These are phyloP conservation scores for Dipodomys stephensi DNA, from an alignment of 2,113 vertebrate species.

Conservation along the genomic window DNA sequence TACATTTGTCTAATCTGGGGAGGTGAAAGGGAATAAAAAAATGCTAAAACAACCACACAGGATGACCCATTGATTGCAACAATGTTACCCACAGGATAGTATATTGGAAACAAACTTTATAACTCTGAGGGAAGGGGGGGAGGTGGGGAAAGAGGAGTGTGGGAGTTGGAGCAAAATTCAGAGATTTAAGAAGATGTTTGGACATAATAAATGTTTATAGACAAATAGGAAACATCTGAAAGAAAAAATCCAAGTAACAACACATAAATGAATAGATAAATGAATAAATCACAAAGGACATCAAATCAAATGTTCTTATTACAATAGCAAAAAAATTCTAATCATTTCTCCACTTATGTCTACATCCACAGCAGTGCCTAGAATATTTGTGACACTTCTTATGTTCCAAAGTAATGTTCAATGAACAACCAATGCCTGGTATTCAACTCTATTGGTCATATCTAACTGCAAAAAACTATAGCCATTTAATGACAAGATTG, in stretches of 20 bases:
- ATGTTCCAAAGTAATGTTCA: not conserved
- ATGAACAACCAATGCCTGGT: not conserved
- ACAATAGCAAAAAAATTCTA: not conserved
- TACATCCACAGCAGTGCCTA: not conserved
- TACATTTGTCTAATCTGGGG: too few species aligned
- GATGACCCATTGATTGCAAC: too few species aligned
- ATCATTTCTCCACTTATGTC: too few species aligned
- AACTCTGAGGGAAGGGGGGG: too few species aligned
- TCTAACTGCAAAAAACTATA: not conserved
- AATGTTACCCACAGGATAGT: too few species aligned
- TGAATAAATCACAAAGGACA: not conserved
- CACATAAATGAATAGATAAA: not conserved
- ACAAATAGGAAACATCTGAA: too few species aligned
- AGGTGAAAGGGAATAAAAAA: too few species aligned
- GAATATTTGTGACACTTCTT: not conserved
- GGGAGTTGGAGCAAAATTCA: not conserved
- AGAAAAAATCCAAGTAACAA: not conserved
- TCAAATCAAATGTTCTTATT: not conserved
- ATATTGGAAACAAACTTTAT: too few species aligned
- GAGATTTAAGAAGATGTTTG: not conserved
- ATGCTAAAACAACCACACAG: too few species aligned
- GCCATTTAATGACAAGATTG: not conserved
- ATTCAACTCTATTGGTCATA: not conserved
- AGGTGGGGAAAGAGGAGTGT: too few species aligned
- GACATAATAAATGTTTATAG: not conserved